phyloP scores from a whole-genome alignment of 2,888 invertebrate species.

The Deilephila elpenor region DNA sequence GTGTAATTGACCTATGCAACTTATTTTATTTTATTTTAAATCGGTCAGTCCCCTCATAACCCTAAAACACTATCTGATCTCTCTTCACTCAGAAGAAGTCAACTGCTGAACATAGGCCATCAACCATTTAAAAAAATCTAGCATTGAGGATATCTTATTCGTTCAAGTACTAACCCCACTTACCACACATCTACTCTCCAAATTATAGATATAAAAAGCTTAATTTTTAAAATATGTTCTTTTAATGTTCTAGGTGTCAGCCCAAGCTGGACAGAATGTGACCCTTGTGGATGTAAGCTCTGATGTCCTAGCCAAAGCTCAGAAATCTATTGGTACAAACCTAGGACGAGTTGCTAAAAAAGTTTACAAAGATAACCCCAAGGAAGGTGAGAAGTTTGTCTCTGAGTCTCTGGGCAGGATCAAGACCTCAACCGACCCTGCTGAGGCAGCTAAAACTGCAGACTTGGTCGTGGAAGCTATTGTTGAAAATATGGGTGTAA shows the following conservation, averaged over 20 bases:
- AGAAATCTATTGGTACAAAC: conserved; percentile 88
- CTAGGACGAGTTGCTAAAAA: conserved; percentile 92
- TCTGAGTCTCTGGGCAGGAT: conserved; percentile 85
- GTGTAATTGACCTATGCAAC: too few relatives aligned
- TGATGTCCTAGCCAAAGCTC: conserved; percentile 89
- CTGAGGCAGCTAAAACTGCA: conserved; percentile 85
- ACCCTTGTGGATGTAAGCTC: conserved; percentile 91
- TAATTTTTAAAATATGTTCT: neutral
- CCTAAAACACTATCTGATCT: too few relatives aligned
- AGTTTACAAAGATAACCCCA: conserved; percentile 87
- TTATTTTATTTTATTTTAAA: too few relatives aligned
- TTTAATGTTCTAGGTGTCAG: conserved; percentile 87
- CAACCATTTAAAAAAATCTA: too few relatives aligned
- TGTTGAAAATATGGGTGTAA: conserved; percentile 91
- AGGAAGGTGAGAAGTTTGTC: conserved; percentile 87
- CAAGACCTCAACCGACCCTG: conserved; percentile 85
- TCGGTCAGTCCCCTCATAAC: too few relatives aligned
- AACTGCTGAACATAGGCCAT: too few relatives aligned
- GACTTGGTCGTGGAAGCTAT: conserved; percentile 94
- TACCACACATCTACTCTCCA: too few relatives aligned
- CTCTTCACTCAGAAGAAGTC: too few relatives aligned
- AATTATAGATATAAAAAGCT: too few relatives aligned
- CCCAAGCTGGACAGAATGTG: conserved; percentile 92
- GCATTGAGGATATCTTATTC: too few relatives aligned
- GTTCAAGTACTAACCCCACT: too few relatives aligned